phyloP scores from a whole-genome alignment of 1,140 invertebrate species.

The Bombus consobrinus region DNA sequence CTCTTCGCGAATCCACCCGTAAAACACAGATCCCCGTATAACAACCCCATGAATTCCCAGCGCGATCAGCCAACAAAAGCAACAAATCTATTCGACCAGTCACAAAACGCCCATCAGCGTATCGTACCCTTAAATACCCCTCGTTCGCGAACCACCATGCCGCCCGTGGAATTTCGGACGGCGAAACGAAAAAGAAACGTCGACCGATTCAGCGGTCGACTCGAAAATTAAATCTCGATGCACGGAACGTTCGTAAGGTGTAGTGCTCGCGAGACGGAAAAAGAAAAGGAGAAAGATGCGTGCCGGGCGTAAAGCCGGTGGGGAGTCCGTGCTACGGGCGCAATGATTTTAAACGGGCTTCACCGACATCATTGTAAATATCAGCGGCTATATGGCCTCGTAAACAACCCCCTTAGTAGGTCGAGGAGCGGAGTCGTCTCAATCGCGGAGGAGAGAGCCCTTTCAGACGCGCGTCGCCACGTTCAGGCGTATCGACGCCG shows the following conservation, averaged over 20 bases:
- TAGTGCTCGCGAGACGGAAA: not conserved
- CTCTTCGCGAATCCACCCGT: too few species aligned
- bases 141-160: too few species aligned
- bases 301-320: constrained; percentile 77
- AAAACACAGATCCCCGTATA: not conserved
- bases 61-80: not conserved
- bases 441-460: constrained; percentile 56
- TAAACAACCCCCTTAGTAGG: constrained; percentile 75
- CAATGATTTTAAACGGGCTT: constrained; percentile 76
- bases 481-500: not conserved
- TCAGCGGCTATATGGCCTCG: constrained; percentile 77
- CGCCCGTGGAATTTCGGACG: not conserved
- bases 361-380: constrained; percentile 81
- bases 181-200: not conserved
- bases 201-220: not conserved
- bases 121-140: not conserved
- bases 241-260: constrained; percentile 45
- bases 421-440: constrained; percentile 66
- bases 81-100: too few species aligned
- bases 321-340: constrained; percentile 72
- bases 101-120: not conserved
- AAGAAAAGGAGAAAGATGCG: constrained; percentile 68
- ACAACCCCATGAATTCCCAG: not conserved
- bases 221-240: constrained; percentile 73
- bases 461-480: constrained; percentile 12